Percentiles rank a stretch among this genome's conserved stretches.
Evolutionary conservation across 2,888 invertebrate genomes (phyloP).

Genomic region (Pycnomerus fuliginosus): DNA sequence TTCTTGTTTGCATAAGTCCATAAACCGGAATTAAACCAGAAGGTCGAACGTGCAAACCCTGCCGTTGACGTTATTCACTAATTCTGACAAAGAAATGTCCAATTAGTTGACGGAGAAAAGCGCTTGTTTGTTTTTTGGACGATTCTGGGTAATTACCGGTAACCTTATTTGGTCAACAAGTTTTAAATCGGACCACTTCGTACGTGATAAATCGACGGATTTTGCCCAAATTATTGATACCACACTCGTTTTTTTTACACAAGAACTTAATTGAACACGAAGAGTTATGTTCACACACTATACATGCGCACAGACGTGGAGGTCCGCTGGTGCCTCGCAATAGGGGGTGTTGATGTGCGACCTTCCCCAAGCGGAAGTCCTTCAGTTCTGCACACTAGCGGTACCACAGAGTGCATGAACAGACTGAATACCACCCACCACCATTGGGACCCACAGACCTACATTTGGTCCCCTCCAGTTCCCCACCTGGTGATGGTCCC

Average conservation of each 20-base stretch:
- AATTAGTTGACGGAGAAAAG: constrained; percentile 29
- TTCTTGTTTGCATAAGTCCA: constrained; percentile 29
- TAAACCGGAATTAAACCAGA: constrained; percentile 32
- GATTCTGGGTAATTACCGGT: constrained; percentile 24
- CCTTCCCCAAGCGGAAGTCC: constrained; percentile 45
- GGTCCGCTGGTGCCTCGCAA: constrained; percentile 1
- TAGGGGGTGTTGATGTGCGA: constrained; percentile 33
- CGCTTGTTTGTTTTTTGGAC: constrained; percentile 25
- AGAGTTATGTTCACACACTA: background rate
- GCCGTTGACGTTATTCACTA: no score
- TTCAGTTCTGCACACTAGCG: constrained; percentile 43
- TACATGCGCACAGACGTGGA: background rate
- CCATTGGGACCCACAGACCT: constrained; percentile 50
- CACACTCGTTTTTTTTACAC: no score
- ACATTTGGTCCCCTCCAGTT: constrained; percentile 44
- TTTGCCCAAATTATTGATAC: constrained; percentile 1
- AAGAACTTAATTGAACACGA: no score
- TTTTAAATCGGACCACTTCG: constrained; percentile 24
- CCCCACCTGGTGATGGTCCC: constrained; percentile 36
- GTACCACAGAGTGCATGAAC: constrained; percentile 45
- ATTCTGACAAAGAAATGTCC: constrained; percentile 29
- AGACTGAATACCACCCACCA: constrained; percentile 51
- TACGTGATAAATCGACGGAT: constrained; percentile 19
- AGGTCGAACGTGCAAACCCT: constrained; percentile 16
- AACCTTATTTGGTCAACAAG: constrained; percentile 26